These are phyloP conservation scores for Deilephila porcellus DNA, from an alignment of 2,888 invertebrate species.

Conservation along the genomic window DNA sequence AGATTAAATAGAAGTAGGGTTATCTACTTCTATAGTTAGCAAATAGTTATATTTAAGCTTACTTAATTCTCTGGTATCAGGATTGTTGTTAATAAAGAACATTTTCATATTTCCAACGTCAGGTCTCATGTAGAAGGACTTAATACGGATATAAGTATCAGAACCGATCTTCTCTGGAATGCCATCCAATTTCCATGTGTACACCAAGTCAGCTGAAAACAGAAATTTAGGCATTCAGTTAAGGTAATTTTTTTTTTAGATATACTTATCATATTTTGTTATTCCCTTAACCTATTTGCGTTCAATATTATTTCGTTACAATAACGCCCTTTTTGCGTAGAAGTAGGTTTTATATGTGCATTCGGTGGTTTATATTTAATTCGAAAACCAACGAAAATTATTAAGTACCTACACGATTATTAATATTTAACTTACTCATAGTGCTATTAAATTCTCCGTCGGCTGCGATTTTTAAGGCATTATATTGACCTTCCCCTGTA, in stretches of 20 bases:
- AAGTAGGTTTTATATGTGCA: no score
- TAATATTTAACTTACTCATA: constrained; percentile 81
- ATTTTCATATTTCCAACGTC: constrained; percentile 86
- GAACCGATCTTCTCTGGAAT: constrained; percentile 81
- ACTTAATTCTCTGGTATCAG: constrained; percentile 84
- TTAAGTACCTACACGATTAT: background rate
- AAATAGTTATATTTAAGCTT: constrained; percentile 74
- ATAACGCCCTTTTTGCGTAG: no score
- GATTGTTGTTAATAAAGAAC: constrained; percentile 86
- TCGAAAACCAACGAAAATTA: background rate
- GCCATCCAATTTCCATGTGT: constrained; percentile 85
- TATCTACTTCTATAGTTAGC: no score
- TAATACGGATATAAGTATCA: constrained; percentile 83
- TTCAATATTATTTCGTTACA: no score
- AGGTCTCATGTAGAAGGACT: constrained; percentile 86
- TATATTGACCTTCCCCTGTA: constrained; percentile 86
- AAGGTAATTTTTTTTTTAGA: background rate
- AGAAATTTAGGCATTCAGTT: background rate
- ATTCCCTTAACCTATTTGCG: no score
- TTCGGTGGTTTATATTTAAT: no score
- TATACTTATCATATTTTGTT: no score
- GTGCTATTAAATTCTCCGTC: constrained; percentile 84
- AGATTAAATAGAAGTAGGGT: background rate
- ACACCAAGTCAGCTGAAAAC: constrained; percentile 81
- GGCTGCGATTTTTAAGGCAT: constrained; percentile 85